These are phyloP conservation scores for Podabrus alpinus DNA, from an alignment of 2,888 invertebrate species.

Conservation along the genomic window DNA sequence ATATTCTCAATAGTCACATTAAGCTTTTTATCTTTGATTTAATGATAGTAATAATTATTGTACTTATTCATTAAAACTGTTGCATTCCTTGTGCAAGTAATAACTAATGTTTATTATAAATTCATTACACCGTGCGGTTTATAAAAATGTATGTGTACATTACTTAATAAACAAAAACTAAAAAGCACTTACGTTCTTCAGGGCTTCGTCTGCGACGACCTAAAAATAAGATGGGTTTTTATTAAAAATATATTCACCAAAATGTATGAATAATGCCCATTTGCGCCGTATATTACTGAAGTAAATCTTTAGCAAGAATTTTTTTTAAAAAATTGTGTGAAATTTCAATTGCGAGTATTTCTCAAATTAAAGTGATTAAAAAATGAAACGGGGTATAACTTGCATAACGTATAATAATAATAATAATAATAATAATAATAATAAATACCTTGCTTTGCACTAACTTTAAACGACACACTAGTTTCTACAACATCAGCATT, in stretches of 20 bases:
- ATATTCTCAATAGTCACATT: too few relatives aligned
- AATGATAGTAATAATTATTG: neutral
- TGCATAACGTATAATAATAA: neutral
- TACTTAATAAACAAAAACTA: neutral
- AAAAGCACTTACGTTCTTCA: neutral
- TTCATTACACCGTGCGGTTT: neutral
- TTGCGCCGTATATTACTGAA: too few relatives aligned
- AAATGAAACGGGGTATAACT: too few relatives aligned
- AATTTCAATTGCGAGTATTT: too few relatives aligned
- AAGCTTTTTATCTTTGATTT: neutral
- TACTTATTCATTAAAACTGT: neutral
- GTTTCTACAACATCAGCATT: conserved; percentile 74
- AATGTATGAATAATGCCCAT: too few relatives aligned
- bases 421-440: too few relatives aligned
- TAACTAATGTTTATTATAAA: neutral
- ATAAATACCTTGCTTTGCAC: conserved; percentile 61
- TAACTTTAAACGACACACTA: conserved; percentile 79
- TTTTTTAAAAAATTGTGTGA: too few relatives aligned
- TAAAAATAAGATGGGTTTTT: neutral
- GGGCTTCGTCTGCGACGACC: neutral
- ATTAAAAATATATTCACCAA: neutral
- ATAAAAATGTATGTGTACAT: neutral
- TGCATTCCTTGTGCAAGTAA: neutral
- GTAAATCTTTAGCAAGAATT: too few relatives aligned
- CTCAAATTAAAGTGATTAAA: too few relatives aligned